These are phyloP conservation scores for Sceloporus undulatus DNA, from an alignment of 2,113 vertebrate species.

Conservation along the genomic window DNA sequence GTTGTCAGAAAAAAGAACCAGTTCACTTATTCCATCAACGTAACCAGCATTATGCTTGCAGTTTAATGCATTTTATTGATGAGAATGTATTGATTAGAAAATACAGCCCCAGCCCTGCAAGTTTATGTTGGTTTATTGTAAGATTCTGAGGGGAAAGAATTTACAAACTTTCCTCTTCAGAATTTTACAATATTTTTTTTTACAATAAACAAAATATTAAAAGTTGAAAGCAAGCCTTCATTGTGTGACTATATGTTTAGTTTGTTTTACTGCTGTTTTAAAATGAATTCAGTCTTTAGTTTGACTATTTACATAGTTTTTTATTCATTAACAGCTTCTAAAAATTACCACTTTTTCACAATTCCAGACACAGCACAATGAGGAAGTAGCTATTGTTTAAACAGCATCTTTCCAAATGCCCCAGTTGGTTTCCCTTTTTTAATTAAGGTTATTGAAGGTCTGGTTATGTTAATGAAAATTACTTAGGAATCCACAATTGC, in stretches of 20 bases:
- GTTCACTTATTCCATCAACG: background rate
- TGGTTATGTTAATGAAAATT: constrained; percentile 59
- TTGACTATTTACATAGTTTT: constrained; percentile 24
- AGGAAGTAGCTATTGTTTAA: constrained; percentile 30
- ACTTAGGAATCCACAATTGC: background rate
- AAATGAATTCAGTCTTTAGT: constrained; percentile 33
- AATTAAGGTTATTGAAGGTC: constrained; percentile 58
- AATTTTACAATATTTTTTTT: too few species aligned
- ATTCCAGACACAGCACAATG: background rate
- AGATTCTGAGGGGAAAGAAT: background rate
- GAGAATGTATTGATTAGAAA: background rate
- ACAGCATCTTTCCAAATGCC: constrained; percentile 28
- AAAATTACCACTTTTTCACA: accelerated
- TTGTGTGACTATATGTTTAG: background rate
- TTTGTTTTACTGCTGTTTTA: background rate
- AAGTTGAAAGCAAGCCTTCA: background rate
- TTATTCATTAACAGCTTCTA: constrained; percentile 10
- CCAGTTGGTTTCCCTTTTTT: constrained; percentile 44
- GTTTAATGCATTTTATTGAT: background rate
- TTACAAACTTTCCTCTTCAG: background rate
- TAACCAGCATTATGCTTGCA: background rate
- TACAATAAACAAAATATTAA: background rate
- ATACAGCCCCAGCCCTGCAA: background rate
- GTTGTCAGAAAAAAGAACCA: background rate
- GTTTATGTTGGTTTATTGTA: background rate